These are phyloP conservation scores for Scopus umbretta DNA, from an alignment of 2,113 vertebrate species.

Conservation along the genomic window DNA sequence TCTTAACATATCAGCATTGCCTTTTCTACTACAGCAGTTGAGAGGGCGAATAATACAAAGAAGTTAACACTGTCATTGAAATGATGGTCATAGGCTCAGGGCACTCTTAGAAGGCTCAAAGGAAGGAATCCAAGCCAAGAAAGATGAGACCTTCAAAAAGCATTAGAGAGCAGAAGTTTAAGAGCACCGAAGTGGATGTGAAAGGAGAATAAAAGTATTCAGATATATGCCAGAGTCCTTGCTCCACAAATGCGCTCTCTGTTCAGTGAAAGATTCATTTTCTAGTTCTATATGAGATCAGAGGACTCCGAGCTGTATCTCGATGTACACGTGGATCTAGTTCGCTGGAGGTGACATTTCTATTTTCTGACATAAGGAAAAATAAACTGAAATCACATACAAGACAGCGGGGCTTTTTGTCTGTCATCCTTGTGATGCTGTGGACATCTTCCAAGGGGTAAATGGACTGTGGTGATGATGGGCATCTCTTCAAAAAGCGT, in stretches of 20 bases:
- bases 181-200: background rate
- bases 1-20: background rate
- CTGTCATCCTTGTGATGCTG: background rate
- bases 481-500: background rate
- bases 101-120: background rate
- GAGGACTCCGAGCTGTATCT: background rate
- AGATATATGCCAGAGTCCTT: background rate
- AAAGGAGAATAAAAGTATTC: background rate
- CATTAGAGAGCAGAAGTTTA: background rate
- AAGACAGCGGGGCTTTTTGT: background rate
- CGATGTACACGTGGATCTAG: background rate
- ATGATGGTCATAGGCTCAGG: background rate
- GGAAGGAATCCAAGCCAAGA: background rate
- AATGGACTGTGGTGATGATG: background rate
- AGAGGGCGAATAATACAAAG: background rate
- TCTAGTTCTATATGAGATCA: background rate
- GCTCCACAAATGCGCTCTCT: background rate
- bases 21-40: background rate
- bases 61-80: background rate
- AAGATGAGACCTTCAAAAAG: background rate
- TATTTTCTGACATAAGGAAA: background rate
- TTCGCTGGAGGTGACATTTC: background rate
- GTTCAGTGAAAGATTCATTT: background rate
- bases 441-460: background rate
- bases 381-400: background rate